Evolutionary conservation across 2,113 vertebrate species (phyloP), one percentile per base, ranked within the genome.

Genomic region (Ornithorhynchus anatinus): DNA sequence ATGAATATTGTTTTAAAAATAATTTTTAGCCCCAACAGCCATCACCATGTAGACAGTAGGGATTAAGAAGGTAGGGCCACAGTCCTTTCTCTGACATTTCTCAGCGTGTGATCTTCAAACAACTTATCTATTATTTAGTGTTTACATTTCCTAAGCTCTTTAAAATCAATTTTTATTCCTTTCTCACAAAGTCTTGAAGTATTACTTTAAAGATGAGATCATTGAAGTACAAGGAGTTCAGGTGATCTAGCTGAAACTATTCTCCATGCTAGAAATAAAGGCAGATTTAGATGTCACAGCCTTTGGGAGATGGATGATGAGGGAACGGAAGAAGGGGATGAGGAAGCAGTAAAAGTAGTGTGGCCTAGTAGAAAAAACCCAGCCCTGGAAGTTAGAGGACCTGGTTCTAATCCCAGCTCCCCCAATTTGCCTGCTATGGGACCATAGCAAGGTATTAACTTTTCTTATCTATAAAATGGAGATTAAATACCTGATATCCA

Each of bases 91-190:
- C 15, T 8, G 20, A 2, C 22, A n/a, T 38, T 47, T 59, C 16
- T 67, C 15, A 43, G 16, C 57, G 8, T 35, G 6, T 59, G 14
- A 32, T 69, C 22, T 22, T 39, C 13, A 52, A 37, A 35, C 10
- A 23, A 14, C 29, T 15, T 62, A 59, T 51, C 59, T 44, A 69
- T 73, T 71, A 77, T 70, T 86, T 48, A 59, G 50, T 52, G 29
- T 15, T 2, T 20, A 59, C 22, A 65, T 67, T 59, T 63, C 67
- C 10, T 37, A 63, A 61, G 19, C 52, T 45, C 43, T 75, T 69
- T 52, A 20, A 5, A 22, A 36, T 8, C 13, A 2, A 32, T 25
- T 72, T n/a, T 50, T 14, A 37, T 25, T 65, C 1, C 16, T 37
- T 36, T 53, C 60, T 72, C 42, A 60, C 33, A 47, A 74, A 53